phyloP scores from a whole-genome alignment of 2,797 vertebrate species.

The Sebastes goodei region DNA sequence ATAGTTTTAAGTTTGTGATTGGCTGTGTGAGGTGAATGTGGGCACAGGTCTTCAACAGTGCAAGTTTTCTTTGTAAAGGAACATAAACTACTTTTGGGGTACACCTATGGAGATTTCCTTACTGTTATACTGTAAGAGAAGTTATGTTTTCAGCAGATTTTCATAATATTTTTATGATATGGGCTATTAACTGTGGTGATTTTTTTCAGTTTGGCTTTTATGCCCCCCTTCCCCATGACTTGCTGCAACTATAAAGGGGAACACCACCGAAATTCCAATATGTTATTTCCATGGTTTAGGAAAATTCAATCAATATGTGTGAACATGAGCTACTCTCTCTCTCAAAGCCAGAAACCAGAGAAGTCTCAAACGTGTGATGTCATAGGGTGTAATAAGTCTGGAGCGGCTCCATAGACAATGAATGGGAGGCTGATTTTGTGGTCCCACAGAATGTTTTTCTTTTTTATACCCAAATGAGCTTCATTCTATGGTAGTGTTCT shows the following conservation, averaged over 20 bases:
- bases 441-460: too few relatives aligned
- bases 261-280: too few relatives aligned
- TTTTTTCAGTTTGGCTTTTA: not conserved
- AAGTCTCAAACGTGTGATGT: too few relatives aligned
- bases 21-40: constrained; percentile 47
- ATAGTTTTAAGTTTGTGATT: constrained; percentile 54
- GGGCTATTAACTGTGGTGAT: constrained; percentile 57
- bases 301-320: too few relatives aligned
- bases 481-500: too few relatives aligned
- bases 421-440: too few relatives aligned
- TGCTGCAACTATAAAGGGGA: constrained; percentile 20
- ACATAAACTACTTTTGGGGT: constrained; percentile 35
- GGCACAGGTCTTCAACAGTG: constrained; percentile 49
- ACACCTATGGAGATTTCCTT: constrained; percentile 33
- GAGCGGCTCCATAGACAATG: too few relatives aligned
- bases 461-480: too few relatives aligned
- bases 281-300: too few relatives aligned
- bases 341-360: too few relatives aligned
- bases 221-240: not conserved
- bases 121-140: constrained; percentile 43
- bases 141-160: constrained; percentile 46
- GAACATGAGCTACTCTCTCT: too few relatives aligned
- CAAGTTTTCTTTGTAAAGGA: constrained; percentile 45
- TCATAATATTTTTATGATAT: constrained; percentile 47
- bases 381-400: too few relatives aligned